These are phyloP conservation scores for Camelus bactrianus DNA, from an alignment of 2,113 vertebrate genomes.

Conservation along the genomic window DNA sequence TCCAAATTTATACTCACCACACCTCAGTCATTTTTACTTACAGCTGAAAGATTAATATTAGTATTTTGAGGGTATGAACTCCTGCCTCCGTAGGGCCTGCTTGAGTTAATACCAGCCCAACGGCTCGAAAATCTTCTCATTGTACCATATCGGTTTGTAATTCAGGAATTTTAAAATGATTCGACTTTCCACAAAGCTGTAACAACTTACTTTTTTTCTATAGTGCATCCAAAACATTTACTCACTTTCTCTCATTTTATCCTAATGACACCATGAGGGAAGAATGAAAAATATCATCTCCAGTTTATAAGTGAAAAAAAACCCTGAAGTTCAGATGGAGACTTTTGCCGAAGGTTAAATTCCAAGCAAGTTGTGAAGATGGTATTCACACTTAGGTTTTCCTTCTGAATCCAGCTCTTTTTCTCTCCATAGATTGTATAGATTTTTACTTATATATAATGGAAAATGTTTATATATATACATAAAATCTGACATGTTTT, in stretches of 20 bases:
- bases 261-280: neutral
- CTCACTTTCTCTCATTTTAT: neutral
- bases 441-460: neutral
- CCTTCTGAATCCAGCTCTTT: neutral
- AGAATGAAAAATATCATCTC: slow-evolving; percentile 21
- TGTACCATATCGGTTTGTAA: neutral
- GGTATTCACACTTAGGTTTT: neutral
- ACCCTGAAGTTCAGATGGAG: neutral
- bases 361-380: neutral
- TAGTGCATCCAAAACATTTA: neutral
- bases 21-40: neutral
- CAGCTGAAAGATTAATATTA: neutral
- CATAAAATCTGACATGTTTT: neutral
- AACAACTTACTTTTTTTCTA: neutral
- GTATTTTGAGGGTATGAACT: neutral
- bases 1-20: neutral
- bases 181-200: neutral
- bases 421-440: neutral
- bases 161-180: slow-evolving; percentile 54
- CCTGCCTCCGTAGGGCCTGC: neutral
- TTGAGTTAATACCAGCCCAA: neutral
- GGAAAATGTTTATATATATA: too few relatives aligned
- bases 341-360: neutral
- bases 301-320: slow-evolving; percentile 9
- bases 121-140: neutral